A percentile compares a stretch with the other conserved stretches of the same genome.
Evolutionary conservation across 1,140 invertebrate species (phyloP).

Genomic region (Pseudomyrmex pallidus): DNA sequence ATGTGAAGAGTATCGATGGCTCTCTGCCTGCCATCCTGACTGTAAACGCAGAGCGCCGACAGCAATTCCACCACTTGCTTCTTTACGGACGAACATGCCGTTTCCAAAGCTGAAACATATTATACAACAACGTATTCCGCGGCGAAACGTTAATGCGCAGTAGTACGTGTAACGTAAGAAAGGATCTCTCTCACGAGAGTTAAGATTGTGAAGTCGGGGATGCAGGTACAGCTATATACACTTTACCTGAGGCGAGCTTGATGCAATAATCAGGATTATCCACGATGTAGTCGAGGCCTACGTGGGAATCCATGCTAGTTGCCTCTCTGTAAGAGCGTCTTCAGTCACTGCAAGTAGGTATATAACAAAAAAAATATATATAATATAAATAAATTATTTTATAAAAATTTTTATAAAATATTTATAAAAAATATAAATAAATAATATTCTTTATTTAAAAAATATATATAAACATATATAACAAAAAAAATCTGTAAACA

Average conservation of each 20-base stretch:
- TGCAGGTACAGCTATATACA: neutral
- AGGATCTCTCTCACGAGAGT: too few relatives aligned
- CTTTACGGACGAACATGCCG: slow-evolving; percentile 93
- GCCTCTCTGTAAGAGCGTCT: slow-evolving; percentile 78
- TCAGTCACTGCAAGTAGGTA: slow-evolving; percentile 68
- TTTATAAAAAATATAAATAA: too few relatives aligned
- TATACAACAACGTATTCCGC: too few relatives aligned
- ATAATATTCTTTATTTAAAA: too few relatives aligned
- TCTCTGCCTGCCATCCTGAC: slow-evolving; percentile 92
- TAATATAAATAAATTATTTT: too few relatives aligned
- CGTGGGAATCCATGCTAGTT: slow-evolving; percentile 92
- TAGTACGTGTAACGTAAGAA: too few relatives aligned
- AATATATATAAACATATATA: neutral
- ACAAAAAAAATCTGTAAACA: too few relatives aligned
- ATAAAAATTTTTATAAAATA: too few relatives aligned
- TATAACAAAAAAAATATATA: too few relatives aligned
- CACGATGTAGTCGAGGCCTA: slow-evolving; percentile 96
- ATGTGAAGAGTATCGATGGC: slow-evolving; percentile 94
- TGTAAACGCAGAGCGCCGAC: slow-evolving; percentile 95
- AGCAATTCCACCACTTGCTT: slow-evolving; percentile 96
- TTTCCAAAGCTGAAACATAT: slow-evolving; percentile 90
- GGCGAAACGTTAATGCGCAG: slow-evolving; percentile 22
- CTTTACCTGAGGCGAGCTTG: slow-evolving; percentile 93
- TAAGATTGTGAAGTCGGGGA: slow-evolving; percentile 10
- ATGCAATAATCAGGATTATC: slow-evolving; percentile 96